Base-by-base conservation (phyloP, 2,797 vertebrate species). In the Nyctibius grandis region DNA sequence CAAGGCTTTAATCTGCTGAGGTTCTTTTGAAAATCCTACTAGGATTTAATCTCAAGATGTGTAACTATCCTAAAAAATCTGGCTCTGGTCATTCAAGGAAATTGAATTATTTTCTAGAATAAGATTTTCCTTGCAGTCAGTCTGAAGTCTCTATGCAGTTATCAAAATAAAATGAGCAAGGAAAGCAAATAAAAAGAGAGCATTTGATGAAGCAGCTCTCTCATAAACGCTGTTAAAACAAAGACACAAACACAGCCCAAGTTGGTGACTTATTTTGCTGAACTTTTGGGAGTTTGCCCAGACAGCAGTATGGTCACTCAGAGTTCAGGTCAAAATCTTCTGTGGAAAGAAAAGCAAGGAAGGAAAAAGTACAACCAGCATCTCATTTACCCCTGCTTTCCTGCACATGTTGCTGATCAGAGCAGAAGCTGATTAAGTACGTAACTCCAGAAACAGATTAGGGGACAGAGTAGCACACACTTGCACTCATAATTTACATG, bases 111-210 rank as follows among this genome's bases (percentile, higher is more conserved):
- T 88, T 89, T 87, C 81, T 51, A 75, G 75, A 89, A 51, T 61
- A 67, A 91, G 75, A 50, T 48, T 60, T 96, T 68, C 64, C 53
- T 85, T 23, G 4, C 47, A 93, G 51, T 85, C 80, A 82, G 45
- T 60, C 42, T 83, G 50, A 87, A 91, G 64, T 77, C 23, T 80
- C 36, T 45, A 31, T 65, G 38, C 38, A 70, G 86, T 87, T 87
- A 85, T 68, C 86, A 85, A 94, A 96, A 94, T 57, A 79, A 94
- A 91, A 87, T 0, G 5, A 92, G 50, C 15, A 78, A 68, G 31
- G 28, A 94, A 91, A 95, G 72, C 84, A 95, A 95, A 91, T 70
- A 93, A 79, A 91, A 80, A 12, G 33, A 77, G 75, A 61, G 75
- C 44, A 61, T 93, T 93, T 93, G 90, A 95, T 77, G 68, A 91